phyloP scores from a whole-genome alignment of 2,113 vertebrate species.

The Thalassoma bifasciatum region DNA sequence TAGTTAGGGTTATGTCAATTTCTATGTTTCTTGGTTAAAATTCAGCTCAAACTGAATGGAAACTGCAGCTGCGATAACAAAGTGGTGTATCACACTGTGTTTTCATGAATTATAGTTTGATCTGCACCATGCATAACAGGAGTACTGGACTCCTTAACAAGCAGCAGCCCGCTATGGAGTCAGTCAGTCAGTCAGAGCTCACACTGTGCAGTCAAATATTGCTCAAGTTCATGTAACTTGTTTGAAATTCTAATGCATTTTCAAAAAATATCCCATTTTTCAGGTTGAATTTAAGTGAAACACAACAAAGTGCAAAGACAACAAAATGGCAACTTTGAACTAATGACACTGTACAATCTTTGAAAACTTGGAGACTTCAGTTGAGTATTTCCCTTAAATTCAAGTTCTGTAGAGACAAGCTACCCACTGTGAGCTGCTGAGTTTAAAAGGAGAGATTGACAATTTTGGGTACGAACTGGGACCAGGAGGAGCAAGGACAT shows the following conservation, averaged over 20 bases:
- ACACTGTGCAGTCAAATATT: conserved; percentile 2
- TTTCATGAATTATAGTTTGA: conserved; percentile 1
- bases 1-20: too few relatives aligned
- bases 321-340: background rate
- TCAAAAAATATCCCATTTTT: background rate
- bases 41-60: background rate
- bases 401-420: too few relatives aligned
- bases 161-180: background rate
- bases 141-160: background rate
- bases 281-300: background rate
- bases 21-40: background rate
- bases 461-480: too few relatives aligned
- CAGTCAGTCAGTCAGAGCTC: background rate
- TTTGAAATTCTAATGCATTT: conserved; percentile 1
- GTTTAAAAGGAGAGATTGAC: too few relatives aligned
- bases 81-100: background rate
- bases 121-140: background rate
- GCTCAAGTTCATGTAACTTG: background rate
- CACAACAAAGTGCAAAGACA: background rate
- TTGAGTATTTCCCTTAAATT: background rate
- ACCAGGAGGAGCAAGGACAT: too few relatives aligned
- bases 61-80: background rate
- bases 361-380: background rate
- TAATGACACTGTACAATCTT: background rate
- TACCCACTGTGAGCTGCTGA: too few relatives aligned